Evolutionary conservation across 2,888 invertebrate genomes (phyloP).

Genomic region (Eumacrocentrus americanus): DNA sequence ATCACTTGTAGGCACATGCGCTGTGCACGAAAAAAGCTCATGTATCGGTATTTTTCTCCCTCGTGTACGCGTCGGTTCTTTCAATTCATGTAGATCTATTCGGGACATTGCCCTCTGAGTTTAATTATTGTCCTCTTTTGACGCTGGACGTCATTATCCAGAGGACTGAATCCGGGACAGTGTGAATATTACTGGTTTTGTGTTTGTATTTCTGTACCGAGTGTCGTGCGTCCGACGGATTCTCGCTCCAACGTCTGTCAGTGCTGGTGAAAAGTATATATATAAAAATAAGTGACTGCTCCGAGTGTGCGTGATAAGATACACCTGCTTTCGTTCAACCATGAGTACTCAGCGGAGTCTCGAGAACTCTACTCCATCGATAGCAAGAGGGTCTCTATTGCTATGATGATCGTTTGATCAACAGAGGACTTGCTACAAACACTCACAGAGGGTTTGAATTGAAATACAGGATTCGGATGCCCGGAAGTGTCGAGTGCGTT

Average conservation of each 20-base stretch:
- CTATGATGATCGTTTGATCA: neutral
- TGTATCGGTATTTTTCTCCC: neutral
- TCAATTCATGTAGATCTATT: constrained; percentile 3
- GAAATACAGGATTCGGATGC: constrained; percentile 8
- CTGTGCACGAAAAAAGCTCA: too few species aligned
- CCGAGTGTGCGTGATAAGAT: neutral
- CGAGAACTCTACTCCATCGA: neutral
- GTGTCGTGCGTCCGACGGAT: constrained; percentile 4
- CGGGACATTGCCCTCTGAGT: constrained; percentile 4
- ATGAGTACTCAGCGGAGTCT: constrained; percentile 3
- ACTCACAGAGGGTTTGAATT: too few species aligned
- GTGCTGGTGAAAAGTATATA: constrained; percentile 8
- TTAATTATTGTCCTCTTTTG: too few species aligned
- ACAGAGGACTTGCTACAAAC: too few species aligned
- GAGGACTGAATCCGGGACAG: neutral
- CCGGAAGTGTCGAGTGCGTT: neutral
- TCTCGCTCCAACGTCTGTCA: neutral
- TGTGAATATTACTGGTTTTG: neutral
- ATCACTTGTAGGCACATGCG: constrained; percentile 27
- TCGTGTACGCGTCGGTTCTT: neutral
- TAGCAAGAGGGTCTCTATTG: neutral
- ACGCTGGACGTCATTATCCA: constrained; percentile 7
- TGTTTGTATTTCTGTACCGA: neutral
- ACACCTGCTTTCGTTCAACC: neutral
- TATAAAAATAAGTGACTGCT: constrained; percentile 22